Conservation (phyloP, 2,888 invertebrate species). For the Lacanobia wlatinum region DNA sequence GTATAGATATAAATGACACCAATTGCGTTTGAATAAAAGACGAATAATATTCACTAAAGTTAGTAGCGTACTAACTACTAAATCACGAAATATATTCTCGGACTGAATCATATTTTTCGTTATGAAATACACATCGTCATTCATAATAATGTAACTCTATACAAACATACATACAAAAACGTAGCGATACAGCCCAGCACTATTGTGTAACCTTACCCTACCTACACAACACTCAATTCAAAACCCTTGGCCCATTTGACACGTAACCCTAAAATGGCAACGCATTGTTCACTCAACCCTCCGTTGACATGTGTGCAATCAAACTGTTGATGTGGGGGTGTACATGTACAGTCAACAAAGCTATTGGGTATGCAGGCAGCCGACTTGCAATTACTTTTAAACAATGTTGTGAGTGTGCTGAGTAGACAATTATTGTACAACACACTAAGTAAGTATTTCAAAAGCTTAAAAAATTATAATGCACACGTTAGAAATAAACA, state of each 20-base stretch:
- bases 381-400: too few relatives aligned
- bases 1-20: too few relatives aligned
- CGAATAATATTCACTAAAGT: not conserved
- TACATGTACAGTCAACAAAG: too few relatives aligned
- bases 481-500: too few relatives aligned
- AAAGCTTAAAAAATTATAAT: too few relatives aligned
- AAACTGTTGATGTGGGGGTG: conserved; percentile 2
- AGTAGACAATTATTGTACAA: too few relatives aligned
- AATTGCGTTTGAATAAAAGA: too few relatives aligned
- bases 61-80: not conserved
- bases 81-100: not conserved
- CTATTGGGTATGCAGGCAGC: too few relatives aligned
- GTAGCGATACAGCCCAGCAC: not conserved
- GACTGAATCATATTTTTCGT: not conserved
- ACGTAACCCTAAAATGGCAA: conserved; percentile 52
- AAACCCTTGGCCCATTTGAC: conserved; percentile 50
- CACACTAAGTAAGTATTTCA: too few relatives aligned
- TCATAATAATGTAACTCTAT: not conserved
- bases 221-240: conserved; percentile 37
- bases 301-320: conserved; percentile 61
- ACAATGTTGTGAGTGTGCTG: too few relatives aligned
- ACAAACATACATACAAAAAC: not conserved
- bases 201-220: conserved; percentile 6
- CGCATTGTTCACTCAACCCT: conserved; percentile 53
- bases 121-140: not conserved